These are phyloP conservation scores for Dreissena rostriformis DNA, from an alignment of 1,140 invertebrate genomes.

Conservation along the genomic window DNA sequence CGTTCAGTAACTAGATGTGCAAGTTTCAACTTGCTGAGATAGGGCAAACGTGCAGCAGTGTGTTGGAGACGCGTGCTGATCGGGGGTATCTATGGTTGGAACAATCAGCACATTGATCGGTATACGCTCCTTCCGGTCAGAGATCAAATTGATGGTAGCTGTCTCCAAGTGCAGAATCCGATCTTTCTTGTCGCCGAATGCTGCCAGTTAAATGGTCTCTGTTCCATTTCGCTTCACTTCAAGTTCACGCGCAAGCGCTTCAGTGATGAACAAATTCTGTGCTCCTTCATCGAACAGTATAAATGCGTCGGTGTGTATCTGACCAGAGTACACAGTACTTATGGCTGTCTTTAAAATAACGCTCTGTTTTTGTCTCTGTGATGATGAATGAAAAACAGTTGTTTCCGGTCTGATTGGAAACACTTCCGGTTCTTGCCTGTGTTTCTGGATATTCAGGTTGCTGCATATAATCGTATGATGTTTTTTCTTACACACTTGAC, in stretches of 20 bases:
- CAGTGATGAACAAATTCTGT: conserved; percentile 28
- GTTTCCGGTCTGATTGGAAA: background rate
- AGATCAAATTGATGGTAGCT: background rate
- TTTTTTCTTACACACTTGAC: background rate
- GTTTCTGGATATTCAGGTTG: background rate
- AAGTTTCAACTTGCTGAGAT: conserved; percentile 36
- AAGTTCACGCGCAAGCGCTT: conserved; percentile 27
- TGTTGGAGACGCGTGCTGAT: conserved; percentile 2
- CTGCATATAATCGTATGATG: background rate
- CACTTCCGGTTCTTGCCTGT: background rate
- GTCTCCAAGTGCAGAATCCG: conserved; percentile 10
- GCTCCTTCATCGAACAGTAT: conserved; percentile 31
- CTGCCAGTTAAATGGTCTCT: conserved; percentile 5
- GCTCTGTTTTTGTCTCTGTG: background rate
- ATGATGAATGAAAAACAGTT: conserved; percentile 6
- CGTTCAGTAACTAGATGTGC: conserved; percentile 23
- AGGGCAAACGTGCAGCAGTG: background rate
- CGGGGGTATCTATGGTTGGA: conserved; percentile 26
- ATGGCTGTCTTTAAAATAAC: conserved; percentile 23
- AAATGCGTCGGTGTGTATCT: background rate
- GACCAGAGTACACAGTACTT: too few species aligned
- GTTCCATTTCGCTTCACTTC: background rate
- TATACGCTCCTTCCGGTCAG: conserved; percentile 6
- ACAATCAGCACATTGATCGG: conserved; percentile 38
- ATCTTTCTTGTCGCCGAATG: background rate